Conservation (phyloP, 2,113 vertebrate genomes). For the Colossoma macropomum region DNA sequence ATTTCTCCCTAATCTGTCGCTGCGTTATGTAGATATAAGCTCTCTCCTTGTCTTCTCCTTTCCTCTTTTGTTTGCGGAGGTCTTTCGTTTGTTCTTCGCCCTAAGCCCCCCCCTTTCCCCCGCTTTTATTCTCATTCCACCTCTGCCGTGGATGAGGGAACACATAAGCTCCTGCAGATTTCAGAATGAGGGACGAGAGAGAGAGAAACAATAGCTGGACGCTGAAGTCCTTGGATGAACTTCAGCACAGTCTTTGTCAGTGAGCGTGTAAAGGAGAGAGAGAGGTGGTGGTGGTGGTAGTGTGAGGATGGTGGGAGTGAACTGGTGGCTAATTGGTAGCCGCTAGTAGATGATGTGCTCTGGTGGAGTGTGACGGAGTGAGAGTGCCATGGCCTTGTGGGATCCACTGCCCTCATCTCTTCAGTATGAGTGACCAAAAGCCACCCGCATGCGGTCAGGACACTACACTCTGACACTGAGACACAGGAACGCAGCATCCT, state of each 20-base stretch:
- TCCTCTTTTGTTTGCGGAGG: constrained; percentile 15
- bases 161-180: constrained; percentile 20
- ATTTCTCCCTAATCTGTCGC: constrained; percentile 8
- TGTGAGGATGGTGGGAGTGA: background rate
- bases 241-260: background rate
- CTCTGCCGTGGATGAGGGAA: constrained; percentile 28
- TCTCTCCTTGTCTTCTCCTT: background rate
- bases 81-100: background rate
- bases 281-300: background rate
- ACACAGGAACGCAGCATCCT: background rate
- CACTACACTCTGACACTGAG: background rate
- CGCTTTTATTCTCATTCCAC: constrained; percentile 19
- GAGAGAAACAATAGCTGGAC: background rate
- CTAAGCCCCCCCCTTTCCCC: background rate
- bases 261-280: background rate
- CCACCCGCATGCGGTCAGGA: background rate
- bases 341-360: background rate
- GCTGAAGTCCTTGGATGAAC: constrained; percentile 17
- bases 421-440: constrained; percentile 1
- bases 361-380: constrained; percentile 10
- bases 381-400: constrained; percentile 12
- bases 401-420: background rate
- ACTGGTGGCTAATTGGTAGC: constrained; percentile 40
- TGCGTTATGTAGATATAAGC: constrained; percentile 5
- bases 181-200: constrained; percentile 11